phyloP scores from a whole-genome alignment of 2,888 invertebrate species.

The Salpingus planirostris region DNA sequence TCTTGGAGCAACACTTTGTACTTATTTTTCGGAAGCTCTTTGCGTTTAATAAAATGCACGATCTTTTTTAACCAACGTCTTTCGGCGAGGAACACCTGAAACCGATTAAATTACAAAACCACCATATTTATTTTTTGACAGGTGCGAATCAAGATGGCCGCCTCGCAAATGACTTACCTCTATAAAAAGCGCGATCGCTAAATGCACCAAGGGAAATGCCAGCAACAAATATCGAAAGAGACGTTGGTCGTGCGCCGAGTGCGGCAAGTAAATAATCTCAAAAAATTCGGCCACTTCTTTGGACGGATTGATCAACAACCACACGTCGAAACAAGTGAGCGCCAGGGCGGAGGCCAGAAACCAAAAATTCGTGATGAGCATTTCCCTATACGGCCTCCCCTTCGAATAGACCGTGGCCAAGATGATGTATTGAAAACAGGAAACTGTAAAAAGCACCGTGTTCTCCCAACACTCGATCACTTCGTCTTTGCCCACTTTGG shows the following conservation, averaged over 20 bases:
- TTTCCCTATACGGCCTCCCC: constrained; percentile 65
- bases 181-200: constrained; percentile 49
- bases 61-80: constrained; percentile 30
- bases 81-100: constrained; percentile 29
- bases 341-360: constrained; percentile 51
- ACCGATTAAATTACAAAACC: constrained; percentile 3
- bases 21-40: constrained; percentile 33
- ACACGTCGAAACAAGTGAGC: constrained; percentile 48
- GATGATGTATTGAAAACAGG: constrained; percentile 70
- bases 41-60: constrained; percentile 29
- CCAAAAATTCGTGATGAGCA: constrained; percentile 56
- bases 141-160: background rate
- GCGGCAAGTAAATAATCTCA: constrained; percentile 44
- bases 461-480: constrained; percentile 68
- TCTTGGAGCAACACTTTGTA: constrained; percentile 29
- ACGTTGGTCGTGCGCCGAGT: constrained; percentile 33
- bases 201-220: constrained; percentile 50
- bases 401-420: constrained; percentile 73
- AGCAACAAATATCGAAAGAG: constrained; percentile 50
- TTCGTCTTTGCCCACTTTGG: constrained; percentile 49
- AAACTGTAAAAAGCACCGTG: constrained; percentile 66
- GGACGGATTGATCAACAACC: constrained; percentile 52
- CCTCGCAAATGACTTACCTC: constrained; percentile 50
- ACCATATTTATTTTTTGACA: no score
- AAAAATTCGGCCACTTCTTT: constrained; percentile 46